Conservation (phyloP, 1,140 invertebrate species). For the Luehdorfia chinensis region DNA sequence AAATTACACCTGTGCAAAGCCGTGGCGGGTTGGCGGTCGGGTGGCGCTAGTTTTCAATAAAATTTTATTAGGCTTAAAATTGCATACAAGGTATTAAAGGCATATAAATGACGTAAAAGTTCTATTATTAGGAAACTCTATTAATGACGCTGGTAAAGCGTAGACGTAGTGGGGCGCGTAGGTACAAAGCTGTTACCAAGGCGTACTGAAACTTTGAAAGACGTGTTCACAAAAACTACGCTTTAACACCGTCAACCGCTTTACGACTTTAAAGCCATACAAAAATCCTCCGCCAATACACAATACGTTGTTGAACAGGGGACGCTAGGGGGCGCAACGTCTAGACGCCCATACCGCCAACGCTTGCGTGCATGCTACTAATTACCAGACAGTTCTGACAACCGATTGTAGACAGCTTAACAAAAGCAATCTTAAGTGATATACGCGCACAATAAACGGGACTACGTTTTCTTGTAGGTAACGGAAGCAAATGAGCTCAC, state of each 20-base stretch:
- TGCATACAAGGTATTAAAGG: no score
- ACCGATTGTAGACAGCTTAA: conserved; percentile 10
- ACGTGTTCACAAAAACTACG: conserved; percentile 1
- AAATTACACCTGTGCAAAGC: no score
- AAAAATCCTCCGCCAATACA: conserved; percentile 8
- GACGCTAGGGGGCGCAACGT: neutral
- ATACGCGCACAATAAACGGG: conserved; percentile 1
- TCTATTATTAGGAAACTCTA: no score
- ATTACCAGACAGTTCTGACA: conserved; percentile 12
- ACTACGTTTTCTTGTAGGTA: no score
- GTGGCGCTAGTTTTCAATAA: no score
- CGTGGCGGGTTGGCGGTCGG: no score
- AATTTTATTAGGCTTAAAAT: no score
- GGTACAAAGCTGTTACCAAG: no score
- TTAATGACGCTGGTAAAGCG: no score
- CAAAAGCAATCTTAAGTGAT: conserved; percentile 13
- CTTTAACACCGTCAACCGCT: neutral
- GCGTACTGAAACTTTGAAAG: conserved; percentile 2
- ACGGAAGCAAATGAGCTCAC: no score
- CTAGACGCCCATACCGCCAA: neutral
- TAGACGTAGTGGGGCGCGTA: no score
- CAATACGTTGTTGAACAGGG: conserved; percentile 7
- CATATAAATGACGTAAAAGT: no score
- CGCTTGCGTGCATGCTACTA: neutral
- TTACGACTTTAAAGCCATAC: conserved; percentile 14